Conservation (phyloP, 2,797 vertebrate species). For the Paratrypauchen microcephalus region DNA sequence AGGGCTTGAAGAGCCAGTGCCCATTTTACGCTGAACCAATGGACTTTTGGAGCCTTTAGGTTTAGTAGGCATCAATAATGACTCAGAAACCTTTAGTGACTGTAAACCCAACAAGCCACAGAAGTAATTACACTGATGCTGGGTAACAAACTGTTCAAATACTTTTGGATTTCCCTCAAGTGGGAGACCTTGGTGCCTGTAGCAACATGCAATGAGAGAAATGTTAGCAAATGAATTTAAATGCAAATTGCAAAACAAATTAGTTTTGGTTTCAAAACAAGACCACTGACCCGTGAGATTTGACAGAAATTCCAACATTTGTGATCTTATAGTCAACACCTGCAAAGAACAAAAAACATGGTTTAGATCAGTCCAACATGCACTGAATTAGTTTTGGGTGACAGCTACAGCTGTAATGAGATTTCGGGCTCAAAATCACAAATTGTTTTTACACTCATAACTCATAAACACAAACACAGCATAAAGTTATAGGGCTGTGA, state of each 20-base stretch:
- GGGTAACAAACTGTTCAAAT: conserved; percentile 83
- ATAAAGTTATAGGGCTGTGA: background rate
- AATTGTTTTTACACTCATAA: background rate
- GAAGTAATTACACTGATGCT: conserved; percentile 88
- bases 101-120: conserved; percentile 85
- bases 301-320: conserved; percentile 86
- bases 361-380: background rate
- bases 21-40: conserved; percentile 79
- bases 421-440: background rate
- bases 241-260: conserved; percentile 56
- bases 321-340: conserved; percentile 92
- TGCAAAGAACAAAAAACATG: conserved; percentile 65
- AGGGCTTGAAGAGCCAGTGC: conserved; percentile 82
- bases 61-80: conserved; percentile 73
- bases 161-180: conserved; percentile 82
- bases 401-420: conserved; percentile 2
- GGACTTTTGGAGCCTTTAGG: conserved; percentile 87
- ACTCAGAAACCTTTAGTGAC: conserved; percentile 79
- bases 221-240: conserved; percentile 12
- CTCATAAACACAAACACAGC: background rate
- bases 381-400: conserved; percentile 1
- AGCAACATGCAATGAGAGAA: conserved; percentile 31
- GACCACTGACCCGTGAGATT: conserved; percentile 85
- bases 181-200: conserved; percentile 89
- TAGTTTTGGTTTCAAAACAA: conserved; percentile 16